These are phyloP conservation scores for Nemurella pictetii DNA, from an alignment of 2,888 invertebrate genomes.

Conservation along the genomic window DNA sequence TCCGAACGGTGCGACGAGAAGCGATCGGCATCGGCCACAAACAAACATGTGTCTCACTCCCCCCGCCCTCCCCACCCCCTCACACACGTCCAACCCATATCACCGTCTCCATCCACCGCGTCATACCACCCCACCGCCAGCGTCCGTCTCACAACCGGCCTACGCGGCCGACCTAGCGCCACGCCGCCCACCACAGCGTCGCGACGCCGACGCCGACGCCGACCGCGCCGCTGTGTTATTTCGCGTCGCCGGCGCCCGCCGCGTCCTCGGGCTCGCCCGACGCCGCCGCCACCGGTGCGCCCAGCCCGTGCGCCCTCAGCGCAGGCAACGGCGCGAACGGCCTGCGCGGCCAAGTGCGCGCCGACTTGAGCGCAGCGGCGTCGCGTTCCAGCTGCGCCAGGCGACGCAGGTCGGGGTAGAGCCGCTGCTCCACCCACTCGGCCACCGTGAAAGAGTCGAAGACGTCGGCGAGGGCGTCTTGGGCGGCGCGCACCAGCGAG, in stretches of 20 bases:
- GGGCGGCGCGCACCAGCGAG: constrained; percentile 58
- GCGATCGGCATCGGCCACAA: background rate
- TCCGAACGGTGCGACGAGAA: background rate
- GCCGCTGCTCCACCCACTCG: constrained; percentile 69
- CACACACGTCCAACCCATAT: background rate
- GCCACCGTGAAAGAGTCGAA: constrained; percentile 63
- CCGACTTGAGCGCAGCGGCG: constrained; percentile 56
- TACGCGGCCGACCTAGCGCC: background rate
- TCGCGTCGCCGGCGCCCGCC: background rate
- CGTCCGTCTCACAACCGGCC: background rate
- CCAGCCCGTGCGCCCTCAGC: constrained; percentile 54
- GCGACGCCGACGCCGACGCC: background rate
- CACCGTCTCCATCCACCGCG: background rate
- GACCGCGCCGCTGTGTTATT: background rate
- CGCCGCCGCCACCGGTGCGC: background rate
- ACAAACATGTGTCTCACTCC: background rate
- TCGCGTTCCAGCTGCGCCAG: constrained; percentile 61
- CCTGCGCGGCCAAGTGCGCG: constrained; percentile 62
- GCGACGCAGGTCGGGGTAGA: constrained; percentile 58
- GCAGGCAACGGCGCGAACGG: constrained; percentile 59
- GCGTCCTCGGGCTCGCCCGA: too few relatives aligned
- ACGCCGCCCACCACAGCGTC: background rate
- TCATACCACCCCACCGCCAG: background rate
- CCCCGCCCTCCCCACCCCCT: background rate
- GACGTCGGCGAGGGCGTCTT: constrained; percentile 60